phyloP scores from a whole-genome alignment of 64 coral and sea anemone species.

The Porites australiensis region DNA sequence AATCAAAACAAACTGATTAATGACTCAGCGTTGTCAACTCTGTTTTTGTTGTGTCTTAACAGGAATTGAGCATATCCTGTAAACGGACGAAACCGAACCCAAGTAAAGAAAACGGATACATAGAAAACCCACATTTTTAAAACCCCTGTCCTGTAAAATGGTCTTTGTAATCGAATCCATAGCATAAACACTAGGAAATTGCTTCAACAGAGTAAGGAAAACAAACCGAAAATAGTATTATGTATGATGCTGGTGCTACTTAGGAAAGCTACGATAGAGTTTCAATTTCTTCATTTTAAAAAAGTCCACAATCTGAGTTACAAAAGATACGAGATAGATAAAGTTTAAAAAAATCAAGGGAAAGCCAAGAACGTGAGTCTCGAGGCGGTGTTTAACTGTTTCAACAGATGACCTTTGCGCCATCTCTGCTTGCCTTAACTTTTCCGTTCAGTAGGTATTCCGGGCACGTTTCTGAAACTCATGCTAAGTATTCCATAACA shows the following conservation, averaged over 20 bases:
- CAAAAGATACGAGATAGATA: too few relatives aligned
- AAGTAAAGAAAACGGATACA: conserved; percentile 45
- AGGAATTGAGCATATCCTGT: not conserved
- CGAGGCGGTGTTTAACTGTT: too few relatives aligned
- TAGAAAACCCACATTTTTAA: not conserved
- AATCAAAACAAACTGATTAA: not conserved
- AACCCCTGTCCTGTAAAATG: not conserved
- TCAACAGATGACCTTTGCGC: too few relatives aligned
- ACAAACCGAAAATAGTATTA: not conserved
- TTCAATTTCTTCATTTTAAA: too few relatives aligned
- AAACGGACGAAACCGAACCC: not conserved
- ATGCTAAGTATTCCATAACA: too few relatives aligned
- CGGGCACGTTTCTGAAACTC: too few relatives aligned
- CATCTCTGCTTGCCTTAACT: too few relatives aligned
- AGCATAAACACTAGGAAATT: conserved; percentile 1
- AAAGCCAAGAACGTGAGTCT: too few relatives aligned
- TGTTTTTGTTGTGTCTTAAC: conserved; percentile 49
- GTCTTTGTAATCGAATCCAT: not conserved
- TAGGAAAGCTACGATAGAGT: too few relatives aligned
- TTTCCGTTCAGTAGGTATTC: too few relatives aligned
- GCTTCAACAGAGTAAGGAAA: conserved; percentile 7
- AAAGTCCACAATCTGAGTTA: too few relatives aligned
- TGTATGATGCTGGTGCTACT: not conserved
- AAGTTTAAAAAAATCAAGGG: too few relatives aligned
- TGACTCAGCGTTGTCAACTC: not conserved